phyloP scores from a whole-genome alignment of 2,797 vertebrate genomes.

The Fistularia tabacaria region DNA sequence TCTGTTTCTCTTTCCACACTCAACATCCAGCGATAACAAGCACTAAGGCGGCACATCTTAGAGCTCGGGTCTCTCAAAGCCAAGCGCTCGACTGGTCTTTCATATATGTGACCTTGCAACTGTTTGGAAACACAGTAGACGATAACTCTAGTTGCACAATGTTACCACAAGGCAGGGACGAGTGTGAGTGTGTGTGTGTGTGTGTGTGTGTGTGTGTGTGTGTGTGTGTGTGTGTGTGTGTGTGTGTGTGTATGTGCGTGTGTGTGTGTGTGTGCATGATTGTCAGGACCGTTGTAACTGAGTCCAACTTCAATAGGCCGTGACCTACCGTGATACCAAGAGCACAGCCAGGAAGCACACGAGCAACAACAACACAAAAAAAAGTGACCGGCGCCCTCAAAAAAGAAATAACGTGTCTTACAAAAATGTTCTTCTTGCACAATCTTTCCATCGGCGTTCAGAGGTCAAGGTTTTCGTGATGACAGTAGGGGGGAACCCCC shows the following conservation, averaged over 20 bases:
- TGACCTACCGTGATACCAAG: conserved; percentile 4
- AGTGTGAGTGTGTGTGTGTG: conserved; percentile 32
- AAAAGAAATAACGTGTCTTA: too few relatives aligned
- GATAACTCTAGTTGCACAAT: conserved; percentile 28
- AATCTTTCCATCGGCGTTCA: conserved; percentile 1
- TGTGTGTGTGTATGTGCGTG: conserved; percentile 18
- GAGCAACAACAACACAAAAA: conserved; percentile 10
- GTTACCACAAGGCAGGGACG: conserved; percentile 50
- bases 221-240: conserved; percentile 32
- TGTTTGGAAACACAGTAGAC: conserved; percentile 20
- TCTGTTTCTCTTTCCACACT: conserved; percentile 18
- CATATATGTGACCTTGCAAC: conserved; percentile 6
- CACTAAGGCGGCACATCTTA: conserved; percentile 49
- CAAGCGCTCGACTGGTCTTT: conserved; percentile 20
- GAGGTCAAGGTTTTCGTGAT: too few relatives aligned
- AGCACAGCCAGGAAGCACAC: conserved; percentile 39
- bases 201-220: conserved; percentile 18
- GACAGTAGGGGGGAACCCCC: too few relatives aligned
- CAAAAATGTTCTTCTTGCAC: conserved; percentile 10
- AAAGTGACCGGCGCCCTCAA: background rate
- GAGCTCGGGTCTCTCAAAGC: conserved; percentile 15
- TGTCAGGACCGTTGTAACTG: background rate
- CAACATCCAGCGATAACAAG: conserved; percentile 41
- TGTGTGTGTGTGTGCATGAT: too few relatives aligned
- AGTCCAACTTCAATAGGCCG: conserved; percentile 11